Evolutionary conservation across 2,797 vertebrate species (phyloP).

Genomic region (Enteromius fasciolatus): DNA sequence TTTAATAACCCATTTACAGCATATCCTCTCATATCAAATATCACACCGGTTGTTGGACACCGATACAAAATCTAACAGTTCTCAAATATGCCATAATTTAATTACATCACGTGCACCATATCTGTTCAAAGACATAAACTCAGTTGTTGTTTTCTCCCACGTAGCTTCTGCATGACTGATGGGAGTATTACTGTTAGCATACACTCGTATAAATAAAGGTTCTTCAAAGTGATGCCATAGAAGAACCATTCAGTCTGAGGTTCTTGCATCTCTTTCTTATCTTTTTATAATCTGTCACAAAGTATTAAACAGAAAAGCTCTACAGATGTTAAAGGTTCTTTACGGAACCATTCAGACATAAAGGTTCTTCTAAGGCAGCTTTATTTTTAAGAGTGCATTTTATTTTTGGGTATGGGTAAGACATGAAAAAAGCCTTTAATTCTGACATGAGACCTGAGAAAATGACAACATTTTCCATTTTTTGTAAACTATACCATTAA

Average conservation of each 20-base stretch:
- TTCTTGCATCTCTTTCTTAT: too few relatives aligned
- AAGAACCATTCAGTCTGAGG: too few relatives aligned
- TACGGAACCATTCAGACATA: too few relatives aligned
- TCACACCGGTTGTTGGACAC: background rate
- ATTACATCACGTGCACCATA: background rate
- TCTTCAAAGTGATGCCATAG: too few relatives aligned
- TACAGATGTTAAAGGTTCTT: too few relatives aligned
- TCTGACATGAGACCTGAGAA: background rate
- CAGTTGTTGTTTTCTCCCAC: background rate
- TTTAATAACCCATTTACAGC: background rate
- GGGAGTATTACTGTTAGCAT: background rate
- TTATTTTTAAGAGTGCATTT: too few relatives aligned
- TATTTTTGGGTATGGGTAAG: background rate
- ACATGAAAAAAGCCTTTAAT: background rate
- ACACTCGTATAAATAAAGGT: too few relatives aligned
- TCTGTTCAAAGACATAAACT: background rate
- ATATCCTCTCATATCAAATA: background rate
- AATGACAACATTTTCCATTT: background rate
- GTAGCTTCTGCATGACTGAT: background rate
- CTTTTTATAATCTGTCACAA: too few relatives aligned
- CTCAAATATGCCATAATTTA: background rate
- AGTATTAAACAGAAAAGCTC: too few relatives aligned
- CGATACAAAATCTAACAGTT: too few relatives aligned
- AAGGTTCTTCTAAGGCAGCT: too few relatives aligned
- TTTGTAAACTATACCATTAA: background rate